These are phyloP conservation scores for Coregonus ussuriensis DNA, from an alignment of 2,797 vertebrate species.

Conservation along the genomic window DNA sequence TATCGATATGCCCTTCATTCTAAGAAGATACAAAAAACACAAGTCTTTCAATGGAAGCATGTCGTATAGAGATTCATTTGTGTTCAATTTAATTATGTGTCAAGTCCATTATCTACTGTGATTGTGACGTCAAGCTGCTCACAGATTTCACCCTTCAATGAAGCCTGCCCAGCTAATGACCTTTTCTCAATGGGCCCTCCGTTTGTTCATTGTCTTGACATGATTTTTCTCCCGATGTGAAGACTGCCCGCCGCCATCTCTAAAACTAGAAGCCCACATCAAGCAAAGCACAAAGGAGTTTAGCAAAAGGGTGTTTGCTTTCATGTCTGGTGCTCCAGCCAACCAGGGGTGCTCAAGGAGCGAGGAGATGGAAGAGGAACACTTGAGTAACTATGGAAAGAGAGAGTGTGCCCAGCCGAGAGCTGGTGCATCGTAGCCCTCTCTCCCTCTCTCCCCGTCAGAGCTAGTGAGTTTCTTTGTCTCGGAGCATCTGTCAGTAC, in stretches of 20 bases:
- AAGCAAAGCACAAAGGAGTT: not conserved
- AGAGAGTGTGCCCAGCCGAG: not conserved
- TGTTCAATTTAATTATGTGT: not conserved
- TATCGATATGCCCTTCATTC: not conserved
- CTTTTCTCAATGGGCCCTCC: slow-evolving; percentile 21
- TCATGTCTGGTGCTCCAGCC: not conserved
- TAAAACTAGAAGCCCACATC: too few species aligned
- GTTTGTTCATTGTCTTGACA: too few species aligned
- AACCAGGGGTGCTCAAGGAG: not conserved
- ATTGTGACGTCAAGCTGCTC: not conserved
- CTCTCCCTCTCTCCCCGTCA: slow-evolving; percentile 8
- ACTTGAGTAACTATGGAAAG: not conserved
- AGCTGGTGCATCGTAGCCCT: not conserved
- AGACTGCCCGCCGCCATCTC: not conserved
- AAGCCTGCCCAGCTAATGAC: slow-evolving; percentile 15
- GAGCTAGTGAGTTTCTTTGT: slow-evolving; percentile 53
- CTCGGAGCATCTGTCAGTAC: slow-evolving; percentile 63
- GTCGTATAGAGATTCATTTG: not conserved
- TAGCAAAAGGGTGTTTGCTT: not conserved
- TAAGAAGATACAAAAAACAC: not conserved
- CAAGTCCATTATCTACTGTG: not conserved
- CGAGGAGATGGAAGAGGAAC: not conserved
- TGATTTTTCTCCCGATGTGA: not conserved
- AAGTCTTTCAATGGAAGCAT: not conserved
- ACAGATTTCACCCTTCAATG: not conserved